phyloP scores from a whole-genome alignment of 2,797 vertebrate genomes.

The Rhynchotus rufescens region DNA sequence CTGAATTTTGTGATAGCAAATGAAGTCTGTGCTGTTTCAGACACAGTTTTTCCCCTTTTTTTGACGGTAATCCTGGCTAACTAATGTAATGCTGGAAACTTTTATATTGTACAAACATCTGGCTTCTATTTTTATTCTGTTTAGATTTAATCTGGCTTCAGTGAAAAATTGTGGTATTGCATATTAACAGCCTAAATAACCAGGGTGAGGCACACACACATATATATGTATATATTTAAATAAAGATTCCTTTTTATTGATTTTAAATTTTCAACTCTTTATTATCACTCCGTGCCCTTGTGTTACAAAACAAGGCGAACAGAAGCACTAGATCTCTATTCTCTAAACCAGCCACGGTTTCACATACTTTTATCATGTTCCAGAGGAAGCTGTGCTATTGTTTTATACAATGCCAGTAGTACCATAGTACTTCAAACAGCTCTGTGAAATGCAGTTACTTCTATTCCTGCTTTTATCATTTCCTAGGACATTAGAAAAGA shows the following conservation, averaged over 20 bases:
- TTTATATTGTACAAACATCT: neutral
- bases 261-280: slow-evolving; percentile 6
- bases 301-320: slow-evolving; percentile 3
- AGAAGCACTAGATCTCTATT: neutral
- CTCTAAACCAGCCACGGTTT: neutral
- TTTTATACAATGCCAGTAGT: slow-evolving; percentile 26
- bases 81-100: neutral
- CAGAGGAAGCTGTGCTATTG: slow-evolving; percentile 27
- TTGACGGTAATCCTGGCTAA: neutral
- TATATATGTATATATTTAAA: too few relatives aligned
- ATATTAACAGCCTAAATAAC: neutral
- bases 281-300: neutral
- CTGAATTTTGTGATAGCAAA: neutral
- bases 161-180: neutral
- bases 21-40: neutral
- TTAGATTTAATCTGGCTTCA: neutral
- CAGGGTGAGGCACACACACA: neutral
- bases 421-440: neutral
- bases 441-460: slow-evolving; percentile 8
- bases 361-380: neutral
- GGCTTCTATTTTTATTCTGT: neutral
- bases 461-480: neutral
- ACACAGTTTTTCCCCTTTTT: neutral
- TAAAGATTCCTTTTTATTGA: neutral
- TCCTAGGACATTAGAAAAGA: slow-evolving; percentile 2